Conservation (phyloP, 2,113 vertebrate genomes). For the Sclerurus mexicanus region DNA sequence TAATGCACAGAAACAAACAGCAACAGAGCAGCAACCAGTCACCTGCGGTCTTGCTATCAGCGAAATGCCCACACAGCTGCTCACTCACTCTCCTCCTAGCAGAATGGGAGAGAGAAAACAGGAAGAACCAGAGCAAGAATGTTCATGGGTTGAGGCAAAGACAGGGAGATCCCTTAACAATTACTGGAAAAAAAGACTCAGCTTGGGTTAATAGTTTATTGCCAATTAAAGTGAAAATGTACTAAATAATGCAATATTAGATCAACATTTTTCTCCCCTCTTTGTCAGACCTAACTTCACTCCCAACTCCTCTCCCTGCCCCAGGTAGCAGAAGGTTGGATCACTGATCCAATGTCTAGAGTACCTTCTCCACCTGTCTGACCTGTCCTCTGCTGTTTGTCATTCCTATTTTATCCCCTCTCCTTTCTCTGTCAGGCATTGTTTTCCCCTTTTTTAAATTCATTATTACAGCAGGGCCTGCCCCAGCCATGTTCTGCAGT, state of each 20-base stretch:
- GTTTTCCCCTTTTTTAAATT: not conserved
- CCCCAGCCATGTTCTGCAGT: rapidly evolving
- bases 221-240: not conserved
- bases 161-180: not conserved
- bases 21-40: not conserved
- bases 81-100: not conserved
- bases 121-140: not conserved
- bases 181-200: not conserved
- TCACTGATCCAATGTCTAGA: not conserved
- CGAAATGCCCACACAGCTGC: not conserved
- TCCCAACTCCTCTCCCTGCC: rapidly evolving
- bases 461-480: rapidly evolving
- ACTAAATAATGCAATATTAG: not conserved
- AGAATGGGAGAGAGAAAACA: not conserved
- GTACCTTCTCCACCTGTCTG: not conserved
- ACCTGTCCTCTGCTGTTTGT: not conserved
- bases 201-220: not conserved
- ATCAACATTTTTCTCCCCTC: not conserved
- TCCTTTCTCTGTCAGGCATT: not conserved
- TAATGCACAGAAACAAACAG: slow-evolving; percentile 9
- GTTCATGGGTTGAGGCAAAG: not conserved
- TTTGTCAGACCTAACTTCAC: not conserved
- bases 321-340: not conserved
- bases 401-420: not conserved
- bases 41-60: not conserved